Evolutionary conservation across 2,797 vertebrate genomes (phyloP).

Genomic region (Sibirionetta formosa): DNA sequence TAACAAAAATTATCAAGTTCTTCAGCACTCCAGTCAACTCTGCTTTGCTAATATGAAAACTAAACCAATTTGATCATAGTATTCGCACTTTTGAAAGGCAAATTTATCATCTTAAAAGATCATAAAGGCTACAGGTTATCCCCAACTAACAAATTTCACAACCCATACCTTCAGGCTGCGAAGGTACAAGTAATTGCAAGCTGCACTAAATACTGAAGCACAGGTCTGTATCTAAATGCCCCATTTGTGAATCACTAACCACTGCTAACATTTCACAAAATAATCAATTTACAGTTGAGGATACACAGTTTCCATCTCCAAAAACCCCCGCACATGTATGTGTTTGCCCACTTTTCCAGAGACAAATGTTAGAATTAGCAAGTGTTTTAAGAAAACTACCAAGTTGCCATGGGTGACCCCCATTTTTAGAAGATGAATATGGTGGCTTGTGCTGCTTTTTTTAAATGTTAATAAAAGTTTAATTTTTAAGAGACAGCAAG

Average conservation of each 20-base stretch:
- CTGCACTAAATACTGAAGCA: not conserved
- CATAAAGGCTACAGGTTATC: not conserved
- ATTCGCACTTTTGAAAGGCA: not conserved
- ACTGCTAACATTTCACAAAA: fast-evolving
- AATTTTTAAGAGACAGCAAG: not conserved
- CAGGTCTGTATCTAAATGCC: not conserved
- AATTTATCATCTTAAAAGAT: not conserved
- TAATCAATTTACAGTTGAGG: fast-evolving
- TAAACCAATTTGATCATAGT: not conserved
- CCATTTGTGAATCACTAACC: fast-evolving
- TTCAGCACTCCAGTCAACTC: not conserved
- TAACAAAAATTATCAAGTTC: not conserved
- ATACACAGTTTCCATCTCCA: not conserved
- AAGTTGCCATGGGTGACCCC: not conserved
- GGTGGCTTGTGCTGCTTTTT: not conserved
- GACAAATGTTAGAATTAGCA: not conserved
- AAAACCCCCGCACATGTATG: fast-evolving
- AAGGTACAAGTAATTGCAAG: not conserved
- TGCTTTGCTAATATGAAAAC: not conserved
- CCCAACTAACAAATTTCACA: not conserved
- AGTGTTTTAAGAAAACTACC: not conserved
- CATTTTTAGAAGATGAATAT: not conserved
- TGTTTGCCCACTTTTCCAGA: not conserved
- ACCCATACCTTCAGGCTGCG: fast-evolving
- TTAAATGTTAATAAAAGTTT: not conserved